A percentile compares a stretch with the other conserved stretches of the same genome.
phyloP scores from a whole-genome alignment of 1,140 invertebrate species.

The Drosophila oshimai region DNA sequence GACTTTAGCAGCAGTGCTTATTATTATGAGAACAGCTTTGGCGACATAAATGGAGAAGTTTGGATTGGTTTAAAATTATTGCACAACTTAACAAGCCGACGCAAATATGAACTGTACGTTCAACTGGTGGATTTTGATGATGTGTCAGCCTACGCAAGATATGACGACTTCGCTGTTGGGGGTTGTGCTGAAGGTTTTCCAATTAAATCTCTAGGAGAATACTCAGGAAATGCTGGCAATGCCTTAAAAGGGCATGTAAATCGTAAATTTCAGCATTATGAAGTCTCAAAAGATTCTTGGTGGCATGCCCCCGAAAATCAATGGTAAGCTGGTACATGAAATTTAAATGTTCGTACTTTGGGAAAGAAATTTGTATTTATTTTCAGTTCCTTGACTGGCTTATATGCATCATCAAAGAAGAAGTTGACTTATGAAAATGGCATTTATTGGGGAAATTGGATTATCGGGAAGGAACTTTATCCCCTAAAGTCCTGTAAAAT shows the following conservation, averaged over 20 bases:
- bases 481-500: neutral
- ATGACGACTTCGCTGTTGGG: neutral
- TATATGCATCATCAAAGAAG: neutral
- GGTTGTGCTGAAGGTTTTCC: rapidly evolving
- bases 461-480: too few relatives aligned
- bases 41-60: neutral
- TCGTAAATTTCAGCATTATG: neutral
- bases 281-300: too few relatives aligned
- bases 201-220: neutral
- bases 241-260: neutral
- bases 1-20: neutral
- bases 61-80: neutral
- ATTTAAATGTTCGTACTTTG: too few relatives aligned
- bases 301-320: neutral
- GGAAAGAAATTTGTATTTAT: too few relatives aligned
- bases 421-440: rapidly evolving
- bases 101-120: neutral
- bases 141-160: neutral
- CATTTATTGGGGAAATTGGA: neutral
- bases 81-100: neutral
- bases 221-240: neutral
- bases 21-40: rapidly evolving
- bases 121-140: neutral
- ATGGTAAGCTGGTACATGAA: neutral
- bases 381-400: neutral